Conservation (phyloP, 2,797 vertebrate species). For the Lophura swinhoii region DNA sequence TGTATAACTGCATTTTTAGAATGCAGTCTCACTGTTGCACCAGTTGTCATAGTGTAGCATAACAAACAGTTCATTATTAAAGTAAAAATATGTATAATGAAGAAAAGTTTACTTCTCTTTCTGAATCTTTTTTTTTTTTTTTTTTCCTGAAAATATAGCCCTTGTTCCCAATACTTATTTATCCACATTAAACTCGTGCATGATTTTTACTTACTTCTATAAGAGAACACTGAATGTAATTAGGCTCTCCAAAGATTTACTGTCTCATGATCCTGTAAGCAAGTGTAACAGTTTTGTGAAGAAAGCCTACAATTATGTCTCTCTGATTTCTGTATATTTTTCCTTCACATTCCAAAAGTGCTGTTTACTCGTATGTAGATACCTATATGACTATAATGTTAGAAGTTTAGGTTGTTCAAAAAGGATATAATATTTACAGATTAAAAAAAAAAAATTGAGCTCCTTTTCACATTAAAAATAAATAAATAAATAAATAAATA, state of each 20-base stretch:
- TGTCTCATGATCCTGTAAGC: not conserved
- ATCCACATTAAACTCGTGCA: not conserved
- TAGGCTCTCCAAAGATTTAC: fast-evolving
- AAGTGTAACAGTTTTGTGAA: not conserved
- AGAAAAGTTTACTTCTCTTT: not conserved
- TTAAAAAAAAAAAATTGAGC: not conserved
- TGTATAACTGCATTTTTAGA: not conserved
- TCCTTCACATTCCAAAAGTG: fast-evolving
- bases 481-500: not conserved
- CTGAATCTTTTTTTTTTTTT: not conserved
- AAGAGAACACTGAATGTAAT: not conserved
- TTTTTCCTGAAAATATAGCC: not conserved
- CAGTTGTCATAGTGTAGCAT: not conserved
- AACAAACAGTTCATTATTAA: not conserved
- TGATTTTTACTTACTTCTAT: not conserved
- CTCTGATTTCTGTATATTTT: not conserved
- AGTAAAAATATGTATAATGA: not conserved
- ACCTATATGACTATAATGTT: not conserved
- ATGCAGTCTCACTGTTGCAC: not conserved
- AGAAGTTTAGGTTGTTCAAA: not conserved
- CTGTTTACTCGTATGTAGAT: not conserved
- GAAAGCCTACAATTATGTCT: not conserved
- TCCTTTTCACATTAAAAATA: not conserved
- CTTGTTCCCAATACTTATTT: not conserved
- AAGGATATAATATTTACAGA: not conserved